Evolutionary conservation across 1,140 invertebrate species (phyloP), one percentile per base, ranked within the genome.

Genomic region (Colletes latitarsis): DNA sequence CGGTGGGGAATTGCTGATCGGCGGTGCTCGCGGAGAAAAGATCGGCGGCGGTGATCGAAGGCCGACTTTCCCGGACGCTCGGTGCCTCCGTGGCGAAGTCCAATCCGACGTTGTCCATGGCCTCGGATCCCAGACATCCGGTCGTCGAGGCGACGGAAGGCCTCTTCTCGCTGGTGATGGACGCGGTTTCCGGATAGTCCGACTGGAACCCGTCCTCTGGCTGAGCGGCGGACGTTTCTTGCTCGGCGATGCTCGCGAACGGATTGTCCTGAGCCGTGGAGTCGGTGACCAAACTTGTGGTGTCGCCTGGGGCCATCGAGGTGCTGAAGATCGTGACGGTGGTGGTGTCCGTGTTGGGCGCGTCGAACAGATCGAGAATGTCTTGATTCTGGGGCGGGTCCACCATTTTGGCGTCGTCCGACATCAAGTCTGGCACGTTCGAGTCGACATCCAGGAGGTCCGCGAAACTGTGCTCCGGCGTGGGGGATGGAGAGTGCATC

Each of bases 401-500:
- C 10, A 21, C 49, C 9, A 39, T 1, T n/a, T 83, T 89, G 9
- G 12, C 55, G 6, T 91, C 89, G 41, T 93, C 92, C 6, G 88
- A 77, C 43, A 90, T 78, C 5, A 93, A 83, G 64, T 94, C 92
- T 5, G 92, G 92, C 12, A 94, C 89, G 73, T 88, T 92, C 43
- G 87, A 86, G 49, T 93, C 93, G 2, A 96, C 95, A 75, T 95
- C 95, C 5, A 96, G 86, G 15, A 96, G 92, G 91, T 97, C 96
- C 10, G 95, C 96, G 76, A 95, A 95, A 46, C 93, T 93, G 57
- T 95, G 95, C 79, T 97, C 96, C 0, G 97, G 97, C 3, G 97
- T 98, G 1, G 97, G 97, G 83, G 96, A 97, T 1, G 97, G 97
- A 2, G 97, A 97, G 89, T 97, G 96, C 93, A 97, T 96, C 15